Conservation (phyloP, 2,888 invertebrate species). For the Torymus auratus region DNA sequence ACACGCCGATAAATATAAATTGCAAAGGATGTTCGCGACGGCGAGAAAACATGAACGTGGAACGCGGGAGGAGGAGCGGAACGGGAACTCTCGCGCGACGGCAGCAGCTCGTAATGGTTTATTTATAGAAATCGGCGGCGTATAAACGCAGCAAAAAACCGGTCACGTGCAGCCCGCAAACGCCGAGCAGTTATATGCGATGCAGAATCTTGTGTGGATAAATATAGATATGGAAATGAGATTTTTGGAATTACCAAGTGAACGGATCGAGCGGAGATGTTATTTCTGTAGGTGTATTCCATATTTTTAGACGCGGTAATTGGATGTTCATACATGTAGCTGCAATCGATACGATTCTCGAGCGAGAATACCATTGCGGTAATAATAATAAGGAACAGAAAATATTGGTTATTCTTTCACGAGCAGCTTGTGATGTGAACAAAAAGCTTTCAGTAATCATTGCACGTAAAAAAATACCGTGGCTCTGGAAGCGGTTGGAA, state of each 20-base stretch:
- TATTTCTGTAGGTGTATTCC: neutral
- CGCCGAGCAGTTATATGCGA: slow-evolving; percentile 2
- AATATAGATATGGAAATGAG: slow-evolving; percentile 7
- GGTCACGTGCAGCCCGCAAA: neutral
- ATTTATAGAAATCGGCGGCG: slow-evolving; percentile 5
- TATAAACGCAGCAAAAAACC: neutral
- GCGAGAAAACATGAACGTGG: no score
- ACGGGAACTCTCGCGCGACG: slow-evolving; percentile 14
- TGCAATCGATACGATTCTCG: no score
- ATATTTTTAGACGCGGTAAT: neutral
- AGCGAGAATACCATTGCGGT: no score
- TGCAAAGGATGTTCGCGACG: no score
- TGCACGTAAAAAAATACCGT: no score
- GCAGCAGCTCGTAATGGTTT: neutral
- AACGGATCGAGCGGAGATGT: neutral
- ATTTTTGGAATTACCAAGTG: neutral
- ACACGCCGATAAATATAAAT: no score
- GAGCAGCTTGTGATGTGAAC: no score
- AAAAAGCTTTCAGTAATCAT: no score
- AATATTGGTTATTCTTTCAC: no score
- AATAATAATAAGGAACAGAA: no score
- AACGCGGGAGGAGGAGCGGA: neutral
- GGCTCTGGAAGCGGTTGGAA: no score
- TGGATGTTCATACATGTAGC: no score
- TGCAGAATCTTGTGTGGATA: neutral